Evolutionary conservation across 2,113 vertebrate genomes (phyloP).

Genomic region (Pelmatolapia mariae): DNA sequence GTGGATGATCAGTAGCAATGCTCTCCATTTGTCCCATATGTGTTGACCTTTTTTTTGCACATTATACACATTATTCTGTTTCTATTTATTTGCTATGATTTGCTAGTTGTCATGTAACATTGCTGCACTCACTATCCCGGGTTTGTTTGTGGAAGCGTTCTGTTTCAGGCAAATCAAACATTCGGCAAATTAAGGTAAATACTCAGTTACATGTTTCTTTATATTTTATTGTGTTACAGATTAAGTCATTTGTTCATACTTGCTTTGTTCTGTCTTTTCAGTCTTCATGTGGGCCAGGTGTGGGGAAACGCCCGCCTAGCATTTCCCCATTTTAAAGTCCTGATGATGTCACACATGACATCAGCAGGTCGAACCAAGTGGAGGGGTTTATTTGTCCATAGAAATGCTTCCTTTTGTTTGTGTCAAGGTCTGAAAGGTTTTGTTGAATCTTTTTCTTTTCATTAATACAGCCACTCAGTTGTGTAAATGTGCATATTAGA

Average conservation of each 20-base stretch:
- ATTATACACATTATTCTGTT: not conserved
- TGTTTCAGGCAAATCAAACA: not conserved
- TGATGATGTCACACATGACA: not conserved
- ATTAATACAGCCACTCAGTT: rapidly evolving
- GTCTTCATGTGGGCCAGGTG: not conserved
- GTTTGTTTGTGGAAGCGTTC: not conserved
- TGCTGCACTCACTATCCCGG: not conserved
- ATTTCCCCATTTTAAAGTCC: not conserved
- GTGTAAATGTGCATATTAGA: not conserved
- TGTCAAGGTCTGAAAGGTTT: not conserved
- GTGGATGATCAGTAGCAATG: not conserved
- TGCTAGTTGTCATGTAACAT: not conserved
- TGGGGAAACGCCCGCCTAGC: not conserved
- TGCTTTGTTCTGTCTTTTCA: not conserved
- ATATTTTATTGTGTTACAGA: not conserved
- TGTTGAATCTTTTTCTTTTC: not conserved
- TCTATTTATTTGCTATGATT: not conserved
- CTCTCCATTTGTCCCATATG: not conserved
- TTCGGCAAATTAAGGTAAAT: not conserved
- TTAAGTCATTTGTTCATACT: not conserved
- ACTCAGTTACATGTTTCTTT: not conserved
- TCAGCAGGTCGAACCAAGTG: rapidly evolving
- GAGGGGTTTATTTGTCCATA: not conserved
- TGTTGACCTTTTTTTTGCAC: not conserved
- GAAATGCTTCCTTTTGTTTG: not conserved